A percentile compares a stretch with the other conserved stretches of the same genome.
Conservation (phyloP, 2,797 vertebrate species). For the Nannoperca obscura region DNA sequence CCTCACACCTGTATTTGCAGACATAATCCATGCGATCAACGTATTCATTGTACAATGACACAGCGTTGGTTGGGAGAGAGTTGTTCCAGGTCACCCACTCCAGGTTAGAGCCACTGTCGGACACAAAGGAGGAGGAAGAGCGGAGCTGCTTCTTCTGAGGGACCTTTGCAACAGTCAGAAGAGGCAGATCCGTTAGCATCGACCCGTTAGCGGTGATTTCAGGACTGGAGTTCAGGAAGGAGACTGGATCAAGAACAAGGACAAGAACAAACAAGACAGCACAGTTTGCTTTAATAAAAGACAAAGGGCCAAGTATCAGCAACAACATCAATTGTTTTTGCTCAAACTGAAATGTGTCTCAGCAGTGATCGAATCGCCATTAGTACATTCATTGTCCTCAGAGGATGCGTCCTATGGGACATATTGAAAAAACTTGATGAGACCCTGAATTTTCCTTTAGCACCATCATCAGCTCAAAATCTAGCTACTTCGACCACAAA, state of each 20-base stretch:
- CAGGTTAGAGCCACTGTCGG: slow-evolving; percentile 47
- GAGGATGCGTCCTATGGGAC: too few species aligned
- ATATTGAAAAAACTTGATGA: too few species aligned
- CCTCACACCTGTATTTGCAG: slow-evolving; percentile 64
- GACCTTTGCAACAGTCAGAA: too few species aligned
- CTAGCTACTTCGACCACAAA: too few species aligned
- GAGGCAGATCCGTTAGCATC: neutral
- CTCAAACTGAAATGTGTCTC: too few species aligned
- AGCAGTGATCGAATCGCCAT: too few species aligned
- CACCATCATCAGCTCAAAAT: too few species aligned
- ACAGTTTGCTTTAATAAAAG: neutral
- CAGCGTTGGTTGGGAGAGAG: slow-evolving; percentile 60
- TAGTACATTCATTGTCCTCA: too few species aligned
- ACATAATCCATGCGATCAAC: slow-evolving; percentile 65
- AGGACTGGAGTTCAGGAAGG: neutral
- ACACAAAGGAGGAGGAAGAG: neutral
- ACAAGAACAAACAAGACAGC: neutral
- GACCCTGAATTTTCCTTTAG: too few species aligned
- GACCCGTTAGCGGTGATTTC: neutral
- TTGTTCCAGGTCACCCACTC: slow-evolving; percentile 64
- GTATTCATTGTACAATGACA: slow-evolving; percentile 64
- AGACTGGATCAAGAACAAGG: neutral
- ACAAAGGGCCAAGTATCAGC: too few species aligned
- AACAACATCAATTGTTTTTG: too few species aligned
- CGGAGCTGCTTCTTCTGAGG: neutral